A percentile compares a stretch with the other conserved stretches of the same genome.
Evolutionary conservation across 2,888 invertebrate species (phyloP).

Genomic region (Entomobrya multifasciata): DNA sequence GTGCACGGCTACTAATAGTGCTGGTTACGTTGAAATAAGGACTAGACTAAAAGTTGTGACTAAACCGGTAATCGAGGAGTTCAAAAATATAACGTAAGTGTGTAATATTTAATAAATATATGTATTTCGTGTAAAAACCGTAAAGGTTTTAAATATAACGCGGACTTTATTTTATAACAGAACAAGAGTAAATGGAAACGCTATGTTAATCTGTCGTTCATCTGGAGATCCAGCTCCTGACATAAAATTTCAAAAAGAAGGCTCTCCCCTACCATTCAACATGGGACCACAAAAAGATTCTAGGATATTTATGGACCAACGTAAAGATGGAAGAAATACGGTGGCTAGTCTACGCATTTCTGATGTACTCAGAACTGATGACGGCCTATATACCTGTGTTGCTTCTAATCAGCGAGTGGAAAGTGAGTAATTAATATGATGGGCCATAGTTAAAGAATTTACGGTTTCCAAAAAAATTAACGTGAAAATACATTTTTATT

Average conservation of each 20-base stretch:
- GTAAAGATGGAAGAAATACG: constrained; percentile 82
- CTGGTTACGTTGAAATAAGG: constrained; percentile 87
- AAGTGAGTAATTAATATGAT: constrained; percentile 79
- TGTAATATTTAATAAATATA: not conserved
- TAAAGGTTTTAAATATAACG: constrained; percentile 3
- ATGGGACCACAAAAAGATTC: constrained; percentile 86
- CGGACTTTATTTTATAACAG: constrained; percentile 50
- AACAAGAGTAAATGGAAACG: constrained; percentile 74
- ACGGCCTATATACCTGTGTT: constrained; percentile 93
- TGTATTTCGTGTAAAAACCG: not conserved
- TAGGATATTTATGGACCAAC: constrained; percentile 84
- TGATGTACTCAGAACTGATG: constrained; percentile 87
- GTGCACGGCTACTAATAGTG: constrained; percentile 90
- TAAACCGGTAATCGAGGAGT: constrained; percentile 90
- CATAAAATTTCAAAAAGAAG: constrained; percentile 90
- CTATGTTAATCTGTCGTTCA: constrained; percentile 85
- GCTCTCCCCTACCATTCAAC: constrained; percentile 85
- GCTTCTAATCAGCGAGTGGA: constrained; percentile 86
- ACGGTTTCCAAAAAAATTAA: not conserved
- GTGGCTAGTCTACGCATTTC: constrained; percentile 87
- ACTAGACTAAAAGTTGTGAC: constrained; percentile 88
- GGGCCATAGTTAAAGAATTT: not conserved
- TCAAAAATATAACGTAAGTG: constrained; percentile 86
- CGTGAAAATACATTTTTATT: not conserved
- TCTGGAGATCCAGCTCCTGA: constrained; percentile 90